Evolutionary conservation across 2,888 invertebrate genomes (phyloP), one percentile per base, ranked within the genome.

Genomic region (Hermodice carunculata): DNA sequence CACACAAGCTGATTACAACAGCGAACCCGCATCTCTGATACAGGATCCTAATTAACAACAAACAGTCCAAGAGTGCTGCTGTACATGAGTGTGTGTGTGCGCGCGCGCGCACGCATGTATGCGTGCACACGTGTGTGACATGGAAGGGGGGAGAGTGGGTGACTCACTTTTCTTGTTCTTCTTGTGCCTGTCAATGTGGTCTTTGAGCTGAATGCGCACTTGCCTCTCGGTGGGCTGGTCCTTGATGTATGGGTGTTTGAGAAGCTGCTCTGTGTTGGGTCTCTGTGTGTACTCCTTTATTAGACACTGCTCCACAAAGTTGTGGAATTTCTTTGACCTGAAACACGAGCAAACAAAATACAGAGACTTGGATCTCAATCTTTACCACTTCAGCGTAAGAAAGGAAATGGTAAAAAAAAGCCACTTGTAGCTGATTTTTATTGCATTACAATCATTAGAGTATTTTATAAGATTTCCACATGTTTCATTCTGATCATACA

Each of bases 231-330:
- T 98, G 24, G 98, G 98, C 88, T 98, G 98, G 89, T 99, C 98
- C 88, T 95, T 92, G 83, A 99, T 97, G 87, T 98, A 99, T 66
- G 96, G 91, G 89, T 99, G 98, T 87, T 96, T 96, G 75, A 99
- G 89, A 74, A 99, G 90, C 87, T 97, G 95, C 87, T 99, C 99
- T 76, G 99, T 99, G 87, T 96, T 98, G 70, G 98, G 98, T 84
- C 99, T 90, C 88, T 96, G 95, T 87, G 97, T 97, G 88, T 99
- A 99, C 88, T 99, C 98, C 90, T 99, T 98, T 67, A 98, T 96
- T 82, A 98, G 90, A 81, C 98, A 97, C 79, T 96, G 96, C 88
- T 99, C 98, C 87, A 99, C 97, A 87, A 99, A 99, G 84, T 94
- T 88, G 85, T 98, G 96, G 88, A 98, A 98, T 88, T 97, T 80